Percentiles rank a stretch among this genome's conserved stretches.
Evolutionary conservation across 2,888 invertebrate species (phyloP).

Genomic region (Amiota mariae): DNA sequence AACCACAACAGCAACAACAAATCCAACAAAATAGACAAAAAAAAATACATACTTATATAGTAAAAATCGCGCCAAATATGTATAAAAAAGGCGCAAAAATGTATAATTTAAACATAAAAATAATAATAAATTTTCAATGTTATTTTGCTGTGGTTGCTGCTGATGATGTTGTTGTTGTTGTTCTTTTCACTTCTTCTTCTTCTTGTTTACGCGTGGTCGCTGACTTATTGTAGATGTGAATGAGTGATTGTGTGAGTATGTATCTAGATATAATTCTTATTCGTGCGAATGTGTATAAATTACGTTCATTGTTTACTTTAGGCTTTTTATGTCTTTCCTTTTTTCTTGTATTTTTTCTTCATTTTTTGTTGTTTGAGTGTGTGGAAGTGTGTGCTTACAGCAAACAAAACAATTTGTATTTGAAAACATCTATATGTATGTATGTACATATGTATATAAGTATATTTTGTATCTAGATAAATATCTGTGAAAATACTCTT

Average conservation of each 20-base stretch:
- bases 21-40: too few species aligned
- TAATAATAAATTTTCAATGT: conserved; percentile 20
- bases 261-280: conserved; percentile 8
- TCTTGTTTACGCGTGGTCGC: conserved; percentile 12
- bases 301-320: conserved; percentile 46
- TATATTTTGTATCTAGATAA: conserved; percentile 34
- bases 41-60: not conserved
- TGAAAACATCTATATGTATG: conserved; percentile 39
- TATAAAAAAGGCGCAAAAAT: conserved; percentile 24
- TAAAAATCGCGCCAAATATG: conserved; percentile 26
- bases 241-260: not conserved
- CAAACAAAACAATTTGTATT: conserved; percentile 50
- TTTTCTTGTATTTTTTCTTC: conserved; percentile 6
- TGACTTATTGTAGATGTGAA: conserved; percentile 29
- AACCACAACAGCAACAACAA: too few species aligned
- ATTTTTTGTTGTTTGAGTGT: conserved; percentile 5
- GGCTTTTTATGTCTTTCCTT: conserved; percentile 25
- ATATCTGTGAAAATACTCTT: conserved; percentile 57
- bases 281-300: conserved; percentile 32
- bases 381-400: conserved; percentile 48
- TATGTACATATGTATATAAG: conserved; percentile 19
- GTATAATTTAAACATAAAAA: conserved; percentile 15
- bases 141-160: not conserved
- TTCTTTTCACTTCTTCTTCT: not conserved
- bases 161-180: not conserved